These are phyloP conservation scores for Zosterops pallidus DNA, from an alignment of 2,113 vertebrate genomes.

Conservation along the genomic window DNA sequence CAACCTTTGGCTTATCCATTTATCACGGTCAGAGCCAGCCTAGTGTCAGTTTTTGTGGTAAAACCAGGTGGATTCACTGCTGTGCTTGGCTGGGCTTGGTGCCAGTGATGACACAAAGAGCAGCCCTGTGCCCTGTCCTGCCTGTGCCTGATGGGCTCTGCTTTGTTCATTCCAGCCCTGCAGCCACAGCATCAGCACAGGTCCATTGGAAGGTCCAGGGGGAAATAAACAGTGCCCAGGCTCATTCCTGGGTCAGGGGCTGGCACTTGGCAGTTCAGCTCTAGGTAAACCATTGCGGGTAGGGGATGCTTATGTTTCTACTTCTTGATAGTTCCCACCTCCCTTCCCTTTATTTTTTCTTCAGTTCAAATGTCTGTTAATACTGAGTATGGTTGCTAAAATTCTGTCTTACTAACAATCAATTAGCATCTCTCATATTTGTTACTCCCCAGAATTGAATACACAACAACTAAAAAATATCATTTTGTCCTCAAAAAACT, in stretches of 20 bases:
- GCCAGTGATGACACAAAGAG: fast-evolving
- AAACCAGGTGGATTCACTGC: fast-evolving
- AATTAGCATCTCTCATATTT: not conserved
- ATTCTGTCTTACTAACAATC: not conserved
- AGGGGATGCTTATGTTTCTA: not conserved
- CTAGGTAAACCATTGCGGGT: too few species aligned
- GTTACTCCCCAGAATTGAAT: not conserved
- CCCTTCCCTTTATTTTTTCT: not conserved
- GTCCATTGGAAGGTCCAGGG: not conserved
- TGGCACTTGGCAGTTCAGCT: not conserved
- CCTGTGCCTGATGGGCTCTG: not conserved
- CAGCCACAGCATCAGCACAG: not conserved
- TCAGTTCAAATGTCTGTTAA: not conserved
- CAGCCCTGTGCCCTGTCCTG: not conserved
- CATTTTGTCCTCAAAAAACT: not conserved
- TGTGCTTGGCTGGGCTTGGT: not conserved
- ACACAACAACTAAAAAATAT: not conserved
- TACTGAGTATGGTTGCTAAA: not conserved
- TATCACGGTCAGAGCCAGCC: not conserved
- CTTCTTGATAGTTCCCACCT: not conserved
- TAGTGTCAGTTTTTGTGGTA: not conserved
- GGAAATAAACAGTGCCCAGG: not conserved
- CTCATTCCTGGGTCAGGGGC: not conserved
- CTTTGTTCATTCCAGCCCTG: not conserved
- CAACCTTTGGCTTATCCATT: not conserved